Evolutionary conservation across 2,113 vertebrate genomes (phyloP).

Genomic region (Prionailurus viverrinus): DNA sequence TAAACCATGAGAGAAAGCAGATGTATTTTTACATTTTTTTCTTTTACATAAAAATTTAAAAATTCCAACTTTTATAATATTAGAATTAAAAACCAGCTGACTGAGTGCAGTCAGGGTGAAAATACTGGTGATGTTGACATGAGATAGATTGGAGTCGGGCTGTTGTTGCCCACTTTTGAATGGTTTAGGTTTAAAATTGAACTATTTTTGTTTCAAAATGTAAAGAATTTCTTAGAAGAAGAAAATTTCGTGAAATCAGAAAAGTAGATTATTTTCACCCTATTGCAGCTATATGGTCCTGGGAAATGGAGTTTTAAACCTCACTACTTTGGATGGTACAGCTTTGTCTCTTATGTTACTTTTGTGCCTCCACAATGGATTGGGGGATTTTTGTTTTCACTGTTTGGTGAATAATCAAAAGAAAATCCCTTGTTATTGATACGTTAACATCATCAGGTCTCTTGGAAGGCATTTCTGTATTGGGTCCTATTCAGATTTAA

Average conservation of each 20-base stretch:
- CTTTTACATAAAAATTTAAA: constrained; percentile 84
- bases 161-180: constrained; percentile 80
- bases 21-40: constrained; percentile 87
- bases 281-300: constrained; percentile 71
- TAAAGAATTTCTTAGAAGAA: constrained; percentile 68
- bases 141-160: constrained; percentile 65
- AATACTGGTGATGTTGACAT: constrained; percentile 84
- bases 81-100: constrained; percentile 88
- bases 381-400: neutral
- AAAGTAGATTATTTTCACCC: constrained; percentile 76
- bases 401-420: constrained; percentile 76
- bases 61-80: constrained; percentile 87
- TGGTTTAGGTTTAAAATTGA: constrained; percentile 80
- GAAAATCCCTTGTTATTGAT: constrained; percentile 75
- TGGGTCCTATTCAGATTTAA: constrained; percentile 81
- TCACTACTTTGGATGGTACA: constrained; percentile 57
- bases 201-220: constrained; percentile 85
- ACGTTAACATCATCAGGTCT: constrained; percentile 80
- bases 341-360: constrained; percentile 61
- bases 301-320: constrained; percentile 36
- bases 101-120: constrained; percentile 87
- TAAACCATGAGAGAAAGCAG: constrained; percentile 86
- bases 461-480: constrained; percentile 85
- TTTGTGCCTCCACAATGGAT: constrained; percentile 70
- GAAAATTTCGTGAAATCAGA: constrained; percentile 71